Conservation (phyloP, 1,140 invertebrate species). For the Lordiphosa clarofinis region DNA sequence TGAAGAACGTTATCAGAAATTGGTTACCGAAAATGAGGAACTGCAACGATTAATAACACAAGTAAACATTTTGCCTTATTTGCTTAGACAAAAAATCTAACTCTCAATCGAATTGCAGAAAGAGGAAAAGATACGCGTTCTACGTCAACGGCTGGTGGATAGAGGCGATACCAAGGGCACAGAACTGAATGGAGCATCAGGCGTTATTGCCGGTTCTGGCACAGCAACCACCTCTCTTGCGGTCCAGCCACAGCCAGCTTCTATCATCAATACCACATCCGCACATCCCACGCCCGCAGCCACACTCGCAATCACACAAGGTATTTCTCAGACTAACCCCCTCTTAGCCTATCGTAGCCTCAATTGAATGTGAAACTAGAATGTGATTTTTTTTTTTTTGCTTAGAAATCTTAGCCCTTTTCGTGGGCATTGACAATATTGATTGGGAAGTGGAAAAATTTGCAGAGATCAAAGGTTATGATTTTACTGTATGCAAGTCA, state of each 20-base stretch:
- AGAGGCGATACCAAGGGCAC: slow-evolving; percentile 82
- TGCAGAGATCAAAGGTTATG: slow-evolving; percentile 48
- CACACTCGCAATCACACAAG: slow-evolving; percentile 81
- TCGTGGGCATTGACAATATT: slow-evolving; percentile 73
- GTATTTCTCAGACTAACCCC: slow-evolving; percentile 64
- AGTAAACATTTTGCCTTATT: slow-evolving; percentile 81
- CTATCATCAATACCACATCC: slow-evolving; percentile 46
- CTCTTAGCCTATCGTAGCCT: background rate
- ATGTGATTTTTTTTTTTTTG: slow-evolving; percentile 25
- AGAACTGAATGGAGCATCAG: slow-evolving; percentile 80
- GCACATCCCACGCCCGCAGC: slow-evolving; percentile 69
- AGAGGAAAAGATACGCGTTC: slow-evolving; percentile 90
- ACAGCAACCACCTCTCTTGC: slow-evolving; percentile 44
- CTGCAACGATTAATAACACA: slow-evolving; percentile 95
- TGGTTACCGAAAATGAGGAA: slow-evolving; percentile 97
- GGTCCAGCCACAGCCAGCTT: slow-evolving; percentile 40
- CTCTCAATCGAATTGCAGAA: slow-evolving; percentile 83
- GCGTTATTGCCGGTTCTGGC: slow-evolving; percentile 46
- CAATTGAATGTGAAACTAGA: slow-evolving; percentile 22
- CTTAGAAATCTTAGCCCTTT: slow-evolving; percentile 72
- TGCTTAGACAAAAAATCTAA: background rate
- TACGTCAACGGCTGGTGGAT: slow-evolving; percentile 89
- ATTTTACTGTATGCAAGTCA: slow-evolving; percentile 2
- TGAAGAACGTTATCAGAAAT: slow-evolving; percentile 95
- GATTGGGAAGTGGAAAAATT: slow-evolving; percentile 31